phyloP scores from a whole-genome alignment of 2,797 vertebrate genomes.

The Meriones psammophilus region DNA sequence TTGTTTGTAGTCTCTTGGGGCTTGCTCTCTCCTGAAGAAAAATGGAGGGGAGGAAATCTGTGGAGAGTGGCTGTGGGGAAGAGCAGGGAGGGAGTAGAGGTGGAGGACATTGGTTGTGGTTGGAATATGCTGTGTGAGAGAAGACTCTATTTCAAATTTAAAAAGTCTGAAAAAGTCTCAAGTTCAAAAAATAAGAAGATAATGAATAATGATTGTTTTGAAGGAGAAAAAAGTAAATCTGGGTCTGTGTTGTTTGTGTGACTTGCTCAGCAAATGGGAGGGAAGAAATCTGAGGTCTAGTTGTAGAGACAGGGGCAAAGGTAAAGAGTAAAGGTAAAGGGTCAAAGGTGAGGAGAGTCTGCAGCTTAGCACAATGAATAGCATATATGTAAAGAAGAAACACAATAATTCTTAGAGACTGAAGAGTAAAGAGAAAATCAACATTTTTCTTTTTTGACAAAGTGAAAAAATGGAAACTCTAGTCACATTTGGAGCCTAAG shows the following conservation, averaged over 20 bases:
- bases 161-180: background rate
- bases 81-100: background rate
- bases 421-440: background rate
- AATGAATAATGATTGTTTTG: background rate
- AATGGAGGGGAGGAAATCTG: background rate
- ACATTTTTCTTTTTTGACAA: background rate
- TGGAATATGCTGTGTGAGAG: background rate
- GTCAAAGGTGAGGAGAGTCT: background rate
- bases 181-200: background rate
- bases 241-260: background rate
- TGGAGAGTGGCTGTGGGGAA: too few relatives aligned
- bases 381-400: background rate
- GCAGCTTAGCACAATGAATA: accelerated
- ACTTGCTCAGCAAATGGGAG: background rate
- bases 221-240: background rate
- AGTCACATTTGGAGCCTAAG: background rate
- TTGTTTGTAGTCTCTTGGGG: background rate
- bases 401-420: background rate
- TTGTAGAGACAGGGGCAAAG: background rate
- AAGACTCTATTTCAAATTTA: background rate
- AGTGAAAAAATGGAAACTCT: background rate
- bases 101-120: background rate
- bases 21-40: background rate
- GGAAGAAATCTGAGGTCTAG: background rate
- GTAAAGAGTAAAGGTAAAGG: too few relatives aligned